These are phyloP conservation scores for Fragum fragum DNA, from an alignment of 2,888 invertebrate genomes.

Conservation along the genomic window DNA sequence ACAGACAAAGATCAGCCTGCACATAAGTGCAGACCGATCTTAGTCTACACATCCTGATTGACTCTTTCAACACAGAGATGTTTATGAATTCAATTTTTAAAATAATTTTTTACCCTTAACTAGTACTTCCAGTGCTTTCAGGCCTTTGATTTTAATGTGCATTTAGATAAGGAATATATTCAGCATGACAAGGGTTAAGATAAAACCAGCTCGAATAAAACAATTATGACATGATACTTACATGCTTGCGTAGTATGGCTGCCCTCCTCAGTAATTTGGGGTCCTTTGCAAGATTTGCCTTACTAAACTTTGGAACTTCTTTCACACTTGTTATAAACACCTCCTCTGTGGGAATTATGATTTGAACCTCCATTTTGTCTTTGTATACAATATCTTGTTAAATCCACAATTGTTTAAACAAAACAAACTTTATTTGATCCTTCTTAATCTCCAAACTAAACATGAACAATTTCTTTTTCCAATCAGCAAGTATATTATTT, in stretches of 20 bases:
- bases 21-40: too few relatives aligned
- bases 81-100: too few relatives aligned
- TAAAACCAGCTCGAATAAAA: too few relatives aligned
- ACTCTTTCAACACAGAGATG: too few relatives aligned
- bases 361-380: constrained; percentile 13
- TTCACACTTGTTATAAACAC: constrained; percentile 11
- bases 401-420: not conserved
- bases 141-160: too few relatives aligned
- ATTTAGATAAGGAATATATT: too few relatives aligned
- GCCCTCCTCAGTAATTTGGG: not conserved
- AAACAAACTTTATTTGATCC: not conserved
- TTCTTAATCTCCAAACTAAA: not conserved
- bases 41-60: too few relatives aligned
- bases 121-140: too few relatives aligned
- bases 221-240: not conserved
- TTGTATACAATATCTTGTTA: not conserved
- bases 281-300: constrained; percentile 17
- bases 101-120: too few relatives aligned
- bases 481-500: too few relatives aligned
- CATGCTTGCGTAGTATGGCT: constrained; percentile 11
- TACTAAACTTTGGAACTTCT: not conserved
- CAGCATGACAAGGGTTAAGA: too few relatives aligned
- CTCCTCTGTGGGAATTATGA: not conserved
- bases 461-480: not conserved
- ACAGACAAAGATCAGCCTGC: too few relatives aligned